A percentile compares a stretch with the other conserved stretches of the same genome.
These are phyloP conservation scores for Eubasilissa regina DNA, from an alignment of 1,140 invertebrate genomes.

Conservation along the genomic window DNA sequence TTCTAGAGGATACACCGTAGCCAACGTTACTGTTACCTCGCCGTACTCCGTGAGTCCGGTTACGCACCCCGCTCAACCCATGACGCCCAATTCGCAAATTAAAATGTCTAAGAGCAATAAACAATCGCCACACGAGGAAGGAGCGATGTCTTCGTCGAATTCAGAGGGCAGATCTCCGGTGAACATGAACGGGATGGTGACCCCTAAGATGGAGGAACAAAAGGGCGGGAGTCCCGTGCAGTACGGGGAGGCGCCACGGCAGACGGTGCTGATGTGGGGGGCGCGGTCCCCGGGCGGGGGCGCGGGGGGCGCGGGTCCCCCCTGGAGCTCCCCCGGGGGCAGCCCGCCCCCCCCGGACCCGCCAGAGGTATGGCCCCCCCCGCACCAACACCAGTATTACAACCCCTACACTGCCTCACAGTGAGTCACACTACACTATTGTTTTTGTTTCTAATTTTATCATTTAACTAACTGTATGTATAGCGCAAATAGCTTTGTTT, in stretches of 20 bases:
- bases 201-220: slow-evolving; percentile 78
- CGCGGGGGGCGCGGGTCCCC: slow-evolving; percentile 36
- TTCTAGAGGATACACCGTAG: slow-evolving; percentile 73
- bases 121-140: slow-evolving; percentile 73
- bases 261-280: slow-evolving; percentile 90
- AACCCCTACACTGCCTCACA: slow-evolving; percentile 77
- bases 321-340: slow-evolving; percentile 55
- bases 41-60: slow-evolving; percentile 71
- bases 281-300: slow-evolving; percentile 64
- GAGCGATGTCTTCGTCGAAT: slow-evolving; percentile 71
- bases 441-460: slow-evolving; percentile 53
- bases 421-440: slow-evolving; percentile 72
- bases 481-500: no score
- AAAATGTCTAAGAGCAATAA: slow-evolving; percentile 65
- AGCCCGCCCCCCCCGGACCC: slow-evolving; percentile 62
- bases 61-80: slow-evolving; percentile 71
- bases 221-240: slow-evolving; percentile 70
- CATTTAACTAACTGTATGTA: not conserved
- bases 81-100: slow-evolving; percentile 66
- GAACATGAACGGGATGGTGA: slow-evolving; percentile 73
- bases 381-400: slow-evolving; percentile 74
- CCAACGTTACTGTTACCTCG: slow-evolving; percentile 67
- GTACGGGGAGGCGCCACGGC: slow-evolving; percentile 78
- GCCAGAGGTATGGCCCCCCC: slow-evolving; percentile 78
- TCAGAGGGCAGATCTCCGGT: slow-evolving; percentile 74